Evolutionary conservation across 1,140 invertebrate species (phyloP), one percentile per base, ranked within the genome.

Genomic region (Drosophila suzukii): DNA sequence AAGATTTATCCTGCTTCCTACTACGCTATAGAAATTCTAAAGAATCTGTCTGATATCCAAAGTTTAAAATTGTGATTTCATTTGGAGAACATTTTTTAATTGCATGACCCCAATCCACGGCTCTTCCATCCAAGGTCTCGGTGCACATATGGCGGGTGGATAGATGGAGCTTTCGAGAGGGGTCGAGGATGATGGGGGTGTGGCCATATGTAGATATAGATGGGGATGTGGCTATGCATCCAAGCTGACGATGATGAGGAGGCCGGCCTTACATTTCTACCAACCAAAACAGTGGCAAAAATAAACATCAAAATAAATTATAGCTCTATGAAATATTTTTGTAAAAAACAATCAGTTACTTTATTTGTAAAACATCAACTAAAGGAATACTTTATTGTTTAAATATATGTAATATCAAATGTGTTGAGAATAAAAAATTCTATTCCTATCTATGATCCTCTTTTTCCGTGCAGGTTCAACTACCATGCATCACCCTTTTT

Each of bases 1-100:
- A 49, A 49, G 47, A 8, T 6, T 30, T 5, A 7, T 12, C 24
- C 13, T n/a, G n/a, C 6, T 15, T 27, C 20, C 20, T 7, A 2
- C 15, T 15, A 43, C 3, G 43, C 13, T n/a, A 4, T 51, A 3
- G 4, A 36, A 41, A 51, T 15, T 34, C 30, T 17, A 36, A 53
- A 53, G 50, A 17, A 36, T 12, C 50, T 12, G 50, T 53, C 32
- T 53, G 50, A 20, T 53, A 34, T 36, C 32, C 15, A 53, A 36
- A 20, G 30, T 53, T 53, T 36, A 36, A 53, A 53, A 53, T 53
- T 53, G 50, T 36, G 50, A 53, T 36, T 53, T 53, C 50, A 36
- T 53, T 36, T 53, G 17, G 32, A 53, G n/a, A 50, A 53, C 50
- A 53, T 53, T 53, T 53, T 53, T 53, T 53, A 53, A 53, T 53